Conservation (phyloP, 92 coral and sea anemone species). For the Porites rus region DNA sequence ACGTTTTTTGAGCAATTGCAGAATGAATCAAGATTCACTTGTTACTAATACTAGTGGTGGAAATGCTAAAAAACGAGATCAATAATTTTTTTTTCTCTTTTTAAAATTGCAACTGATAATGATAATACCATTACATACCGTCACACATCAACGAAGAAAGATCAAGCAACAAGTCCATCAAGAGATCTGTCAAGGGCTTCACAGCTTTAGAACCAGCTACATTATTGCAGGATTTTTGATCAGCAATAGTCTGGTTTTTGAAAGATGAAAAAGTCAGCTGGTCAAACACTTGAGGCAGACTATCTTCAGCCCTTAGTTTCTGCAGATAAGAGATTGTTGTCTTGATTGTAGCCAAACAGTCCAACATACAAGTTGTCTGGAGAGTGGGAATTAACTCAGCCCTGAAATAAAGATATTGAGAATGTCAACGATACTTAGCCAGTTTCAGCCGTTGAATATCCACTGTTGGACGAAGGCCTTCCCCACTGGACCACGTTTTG, state of each 20-base stretch:
- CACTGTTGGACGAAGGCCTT: too few species aligned
- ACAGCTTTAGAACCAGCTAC: not conserved
- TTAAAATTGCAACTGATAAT: not conserved
- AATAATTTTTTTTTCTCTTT: too few species aligned
- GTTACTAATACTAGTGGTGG: too few species aligned
- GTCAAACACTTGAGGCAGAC: not conserved
- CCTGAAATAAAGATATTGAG: constrained; percentile 12
- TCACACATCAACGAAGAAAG: constrained; percentile 34
- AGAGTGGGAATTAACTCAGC: constrained; percentile 59
- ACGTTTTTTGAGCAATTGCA: too few species aligned
- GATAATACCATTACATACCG: constrained; percentile 15
- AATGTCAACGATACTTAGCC: not conserved
- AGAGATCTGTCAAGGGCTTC: constrained; percentile 10
- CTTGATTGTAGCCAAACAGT: constrained; percentile 77
- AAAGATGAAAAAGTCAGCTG: not conserved
- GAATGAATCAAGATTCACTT: too few species aligned
- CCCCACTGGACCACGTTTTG: not conserved
- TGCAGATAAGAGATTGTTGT: constrained; percentile 72
- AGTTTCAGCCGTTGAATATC: not conserved
- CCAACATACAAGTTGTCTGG: constrained; percentile 79
- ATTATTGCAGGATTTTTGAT: not conserved
- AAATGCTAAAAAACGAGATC: not conserved
- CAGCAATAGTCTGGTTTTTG: not conserved
- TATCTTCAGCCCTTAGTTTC: constrained; percentile 39
- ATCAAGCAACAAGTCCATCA: constrained; percentile 18